phyloP scores from a whole-genome alignment of 2,888 invertebrate species.

The Gisinianus flammeolus region DNA sequence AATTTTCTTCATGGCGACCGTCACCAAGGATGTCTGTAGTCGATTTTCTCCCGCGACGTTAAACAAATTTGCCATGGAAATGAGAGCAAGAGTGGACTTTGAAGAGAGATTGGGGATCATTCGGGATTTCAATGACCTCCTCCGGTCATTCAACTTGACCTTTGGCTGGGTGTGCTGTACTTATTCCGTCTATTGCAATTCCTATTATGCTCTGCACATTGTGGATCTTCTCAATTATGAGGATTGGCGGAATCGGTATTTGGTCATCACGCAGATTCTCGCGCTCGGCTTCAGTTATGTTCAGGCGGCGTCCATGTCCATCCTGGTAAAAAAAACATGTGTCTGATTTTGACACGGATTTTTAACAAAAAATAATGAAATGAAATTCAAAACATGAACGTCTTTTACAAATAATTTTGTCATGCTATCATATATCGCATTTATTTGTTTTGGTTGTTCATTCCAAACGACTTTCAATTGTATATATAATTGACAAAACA shows the following conservation, averaged over 20 bases:
- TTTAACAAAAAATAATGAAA: background rate
- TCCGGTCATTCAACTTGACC: background rate
- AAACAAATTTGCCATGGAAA: background rate
- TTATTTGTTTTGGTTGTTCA: background rate
- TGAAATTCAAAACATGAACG: background rate
- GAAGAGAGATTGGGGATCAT: background rate
- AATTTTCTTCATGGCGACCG: background rate
- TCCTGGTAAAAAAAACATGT: background rate
- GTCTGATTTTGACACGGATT: too few relatives aligned
- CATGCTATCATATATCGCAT: background rate
- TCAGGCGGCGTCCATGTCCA: background rate
- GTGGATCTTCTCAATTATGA: background rate
- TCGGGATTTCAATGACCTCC: background rate
- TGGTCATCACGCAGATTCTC: background rate
- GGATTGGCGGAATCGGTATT: constrained; percentile 4
- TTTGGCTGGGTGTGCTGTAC: background rate
- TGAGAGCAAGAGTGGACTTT: background rate
- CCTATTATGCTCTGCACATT: constrained; percentile 13
- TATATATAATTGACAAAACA: too few relatives aligned
- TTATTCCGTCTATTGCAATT: constrained; percentile 24
- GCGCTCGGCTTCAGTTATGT: background rate
- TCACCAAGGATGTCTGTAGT: background rate
- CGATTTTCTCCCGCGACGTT: background rate
- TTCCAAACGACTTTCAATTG: too few relatives aligned
- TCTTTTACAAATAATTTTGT: too few relatives aligned